Percentiles rank a stretch among this genome's conserved stretches.
Conservation (phyloP, 2,797 vertebrate genomes). For the Siniperca scherzeri region DNA sequence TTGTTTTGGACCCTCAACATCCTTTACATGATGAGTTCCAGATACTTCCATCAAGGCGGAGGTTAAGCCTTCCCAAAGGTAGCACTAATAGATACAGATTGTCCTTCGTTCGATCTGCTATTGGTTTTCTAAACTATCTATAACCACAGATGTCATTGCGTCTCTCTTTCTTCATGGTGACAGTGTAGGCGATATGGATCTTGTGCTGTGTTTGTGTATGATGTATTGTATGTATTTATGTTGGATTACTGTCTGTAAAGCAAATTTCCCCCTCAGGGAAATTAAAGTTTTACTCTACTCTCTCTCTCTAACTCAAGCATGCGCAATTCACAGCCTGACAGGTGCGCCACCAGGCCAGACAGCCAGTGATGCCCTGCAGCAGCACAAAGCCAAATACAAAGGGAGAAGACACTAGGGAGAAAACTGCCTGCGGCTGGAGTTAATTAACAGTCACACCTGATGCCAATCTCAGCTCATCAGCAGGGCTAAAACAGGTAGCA, state of each 20-base stretch:
- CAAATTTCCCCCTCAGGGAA: neutral
- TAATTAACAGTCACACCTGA: slow-evolving; percentile 37
- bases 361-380: neutral
- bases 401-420: neutral
- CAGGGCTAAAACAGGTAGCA: slow-evolving; percentile 14
- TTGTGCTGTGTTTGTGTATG: neutral
- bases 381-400: slow-evolving; percentile 13
- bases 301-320: neutral
- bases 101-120: neutral
- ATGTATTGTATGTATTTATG: neutral
- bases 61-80: neutral
- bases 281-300: neutral
- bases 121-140: neutral
- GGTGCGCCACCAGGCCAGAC: slow-evolving; percentile 1
- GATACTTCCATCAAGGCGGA: neutral
- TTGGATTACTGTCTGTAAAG: neutral
- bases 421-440: slow-evolving; percentile 19
- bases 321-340: neutral
- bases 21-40: neutral
- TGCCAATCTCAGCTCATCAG: slow-evolving; percentile 14
- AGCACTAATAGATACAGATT: neutral
- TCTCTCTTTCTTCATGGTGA: neutral
- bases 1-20: neutral
- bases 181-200: neutral
- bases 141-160: neutral